Base-by-base conservation (phyloP, 2,797 vertebrate genomes). In the Sorex maritimensis region DNA sequence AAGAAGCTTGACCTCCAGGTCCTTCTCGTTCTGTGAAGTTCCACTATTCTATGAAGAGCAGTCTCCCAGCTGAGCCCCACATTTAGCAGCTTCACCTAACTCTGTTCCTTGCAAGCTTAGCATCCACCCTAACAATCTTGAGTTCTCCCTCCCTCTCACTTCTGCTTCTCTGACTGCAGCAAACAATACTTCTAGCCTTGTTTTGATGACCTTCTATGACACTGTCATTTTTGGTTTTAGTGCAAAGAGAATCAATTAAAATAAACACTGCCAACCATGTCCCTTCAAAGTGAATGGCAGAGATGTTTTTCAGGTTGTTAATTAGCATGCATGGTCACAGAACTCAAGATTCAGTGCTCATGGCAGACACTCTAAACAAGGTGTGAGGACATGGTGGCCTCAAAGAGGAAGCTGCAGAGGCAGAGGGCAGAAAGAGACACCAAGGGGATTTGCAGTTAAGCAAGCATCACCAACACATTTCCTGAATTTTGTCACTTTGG, bases 201-300 rank as follows among this genome's bases (percentile, higher is more conserved):
- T 65, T 94, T 85, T 14, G 81, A 52, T 92, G 85, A 77, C 68
- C 75, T 81, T 90, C 69, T 73, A n/a, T 77, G 87, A 86, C 63
- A 34, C 13, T 72, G 38, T 6, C 55, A 86, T n/a, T 49, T 44
- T n/a, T 55, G 67, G 21, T 2, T 81, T 80, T 92, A 73, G 81
- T 72, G 63, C 38, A 24, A 79, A 90, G 63, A 85, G 80, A 94
- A 55, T 85, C 82, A 74, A 26, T 5, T 69, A 34, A 81, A 87
- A 85, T 74, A 65, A 85, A 78, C 28, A 55, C 19, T 46, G 34
- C 52, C 23, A 28, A 91, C 72, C 44, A 24, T 84, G 52, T 82
- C 73, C 49, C 81, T 94, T 71, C 65, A 12, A 34, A 75, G 86
- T 46, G 79, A 90, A 94, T 85, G 81, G 81, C 81, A 89, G 74